Evolutionary conservation across 2,797 vertebrate genomes (phyloP).

Genomic region (Poliocrania exsul): DNA sequence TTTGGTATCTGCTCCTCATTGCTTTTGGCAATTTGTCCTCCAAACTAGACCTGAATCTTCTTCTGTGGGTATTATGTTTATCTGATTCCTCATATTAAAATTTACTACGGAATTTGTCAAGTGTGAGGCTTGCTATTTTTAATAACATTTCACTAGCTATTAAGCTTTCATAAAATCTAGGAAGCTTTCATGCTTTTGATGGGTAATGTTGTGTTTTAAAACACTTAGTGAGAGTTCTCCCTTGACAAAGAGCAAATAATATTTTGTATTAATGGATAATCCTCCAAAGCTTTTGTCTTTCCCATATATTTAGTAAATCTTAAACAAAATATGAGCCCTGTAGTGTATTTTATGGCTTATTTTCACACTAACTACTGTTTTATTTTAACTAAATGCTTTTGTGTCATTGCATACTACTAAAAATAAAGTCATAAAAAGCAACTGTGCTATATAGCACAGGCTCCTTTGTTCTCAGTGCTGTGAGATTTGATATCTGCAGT

Average conservation of each 20-base stretch:
- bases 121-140: not conserved
- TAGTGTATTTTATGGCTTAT: conserved; percentile 42
- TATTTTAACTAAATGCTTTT: conserved; percentile 61
- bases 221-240: not conserved
- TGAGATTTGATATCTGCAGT: not conserved
- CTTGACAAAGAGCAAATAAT: conserved; percentile 29
- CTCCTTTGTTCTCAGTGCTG: conserved; percentile 28
- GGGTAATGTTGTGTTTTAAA: conserved; percentile 35
- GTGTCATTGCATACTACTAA: conserved; percentile 21
- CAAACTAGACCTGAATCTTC: not conserved
- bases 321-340: conserved; percentile 35
- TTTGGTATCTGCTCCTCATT: not conserved
- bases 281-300: conserved; percentile 14
- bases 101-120: not conserved
- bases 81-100: not conserved
- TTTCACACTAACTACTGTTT: conserved; percentile 48
- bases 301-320: conserved; percentile 44
- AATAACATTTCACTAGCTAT: not conserved
- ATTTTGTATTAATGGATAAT: conserved; percentile 55
- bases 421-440: conserved; percentile 36
- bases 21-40: not conserved
- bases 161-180: conserved; percentile 3
- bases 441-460: not conserved
- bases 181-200: conserved; percentile 34
- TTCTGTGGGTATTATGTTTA: not conserved